phyloP scores from a whole-genome alignment of 2,888 invertebrate genomes.

The Melinopterus prodromus region DNA sequence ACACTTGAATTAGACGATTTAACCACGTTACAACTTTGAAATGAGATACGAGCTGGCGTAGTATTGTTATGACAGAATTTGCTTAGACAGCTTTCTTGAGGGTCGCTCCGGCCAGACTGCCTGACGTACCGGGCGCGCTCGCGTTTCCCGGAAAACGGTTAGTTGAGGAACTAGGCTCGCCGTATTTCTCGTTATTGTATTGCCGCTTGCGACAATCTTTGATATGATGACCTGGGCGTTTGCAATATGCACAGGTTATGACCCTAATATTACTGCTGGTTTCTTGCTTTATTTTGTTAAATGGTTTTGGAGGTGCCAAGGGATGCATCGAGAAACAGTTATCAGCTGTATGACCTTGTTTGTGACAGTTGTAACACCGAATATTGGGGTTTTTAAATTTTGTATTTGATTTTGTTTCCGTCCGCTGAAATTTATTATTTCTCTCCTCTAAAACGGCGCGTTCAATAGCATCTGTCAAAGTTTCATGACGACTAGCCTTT shows the following conservation, averaged over 20 bases:
- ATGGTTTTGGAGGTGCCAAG: background rate
- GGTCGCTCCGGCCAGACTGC: background rate
- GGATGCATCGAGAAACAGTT: background rate
- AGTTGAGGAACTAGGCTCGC: conserved; percentile 21
- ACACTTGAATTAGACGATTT: background rate
- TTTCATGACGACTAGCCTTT: background rate
- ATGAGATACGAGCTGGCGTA: background rate
- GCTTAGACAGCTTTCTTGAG: background rate
- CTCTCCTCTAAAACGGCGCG: background rate
- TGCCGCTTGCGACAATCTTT: conserved; percentile 29
- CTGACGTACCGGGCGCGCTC: conserved; percentile 15
- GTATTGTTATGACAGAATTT: no score
- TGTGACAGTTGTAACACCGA: background rate
- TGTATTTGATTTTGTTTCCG: background rate
- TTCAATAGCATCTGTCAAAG: background rate
- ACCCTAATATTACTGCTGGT: background rate
- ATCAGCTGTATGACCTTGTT: background rate
- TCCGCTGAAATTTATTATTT: background rate
- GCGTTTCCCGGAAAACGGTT: conserved; percentile 11
- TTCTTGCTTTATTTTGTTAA: background rate
- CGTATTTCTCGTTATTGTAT: background rate
- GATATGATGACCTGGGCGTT: conserved; percentile 20
- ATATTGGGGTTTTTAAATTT: background rate
- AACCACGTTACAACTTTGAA: background rate
- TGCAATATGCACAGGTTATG: conserved; percentile 18